phyloP scores from a whole-genome alignment of 1,140 invertebrate genomes.

The Liolophura sinensis region DNA sequence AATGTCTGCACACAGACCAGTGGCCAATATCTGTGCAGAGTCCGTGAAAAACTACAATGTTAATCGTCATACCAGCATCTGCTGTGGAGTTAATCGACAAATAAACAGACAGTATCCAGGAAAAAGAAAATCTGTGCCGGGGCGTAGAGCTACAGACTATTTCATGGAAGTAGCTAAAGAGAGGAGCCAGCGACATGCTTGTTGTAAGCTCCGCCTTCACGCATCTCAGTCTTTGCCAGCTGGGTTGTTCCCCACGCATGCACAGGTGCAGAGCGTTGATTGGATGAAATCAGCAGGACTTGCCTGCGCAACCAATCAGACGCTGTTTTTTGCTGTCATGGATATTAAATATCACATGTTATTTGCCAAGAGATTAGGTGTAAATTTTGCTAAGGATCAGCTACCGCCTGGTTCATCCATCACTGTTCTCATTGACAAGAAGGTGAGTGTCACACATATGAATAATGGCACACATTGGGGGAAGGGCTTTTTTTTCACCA shows the following conservation, averaged over 20 bases:
- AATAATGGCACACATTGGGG: too few species aligned
- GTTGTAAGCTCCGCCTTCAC: too few species aligned
- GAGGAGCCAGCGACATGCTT: too few species aligned
- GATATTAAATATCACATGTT: constrained; percentile 72
- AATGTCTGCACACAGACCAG: too few species aligned
- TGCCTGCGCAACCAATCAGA: constrained; percentile 68
- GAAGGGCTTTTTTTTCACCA: too few species aligned
- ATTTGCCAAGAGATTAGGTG: constrained; percentile 74
- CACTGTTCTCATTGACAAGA: constrained; percentile 73
- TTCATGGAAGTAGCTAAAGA: too few species aligned
- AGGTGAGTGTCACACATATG: constrained; percentile 61
- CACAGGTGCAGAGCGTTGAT: too few species aligned
- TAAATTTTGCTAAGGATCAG: constrained; percentile 44
- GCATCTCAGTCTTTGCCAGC: too few species aligned
- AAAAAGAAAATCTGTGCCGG: too few species aligned
- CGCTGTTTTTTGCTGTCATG: constrained; percentile 71
- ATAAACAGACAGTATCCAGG: too few species aligned
- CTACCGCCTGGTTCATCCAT: constrained; percentile 57
- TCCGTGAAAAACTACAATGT: background rate
- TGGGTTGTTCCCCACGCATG: too few species aligned
- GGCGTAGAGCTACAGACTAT: too few species aligned
- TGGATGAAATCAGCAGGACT: constrained; percentile 51
- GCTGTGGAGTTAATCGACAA: background rate
- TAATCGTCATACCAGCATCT: constrained; percentile 2
- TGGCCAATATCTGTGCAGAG: background rate